Evolutionary conservation across 2,888 invertebrate genomes (phyloP).

Genomic region (Thymelicus sylvestris): DNA sequence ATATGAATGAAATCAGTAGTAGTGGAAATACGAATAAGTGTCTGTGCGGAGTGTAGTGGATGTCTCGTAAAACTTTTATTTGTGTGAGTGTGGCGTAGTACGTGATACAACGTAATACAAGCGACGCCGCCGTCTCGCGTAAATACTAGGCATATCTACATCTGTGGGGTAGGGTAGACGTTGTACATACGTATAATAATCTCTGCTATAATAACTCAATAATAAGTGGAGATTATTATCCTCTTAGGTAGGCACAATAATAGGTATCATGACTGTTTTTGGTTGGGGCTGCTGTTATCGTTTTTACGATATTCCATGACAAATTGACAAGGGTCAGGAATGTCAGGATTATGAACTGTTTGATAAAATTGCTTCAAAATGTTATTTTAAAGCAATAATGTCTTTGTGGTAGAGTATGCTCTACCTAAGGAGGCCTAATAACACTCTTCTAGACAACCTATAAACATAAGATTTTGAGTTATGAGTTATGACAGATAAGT

Average conservation of each 20-base stretch:
- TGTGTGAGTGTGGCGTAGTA: slow-evolving; percentile 72
- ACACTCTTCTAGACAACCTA: no score
- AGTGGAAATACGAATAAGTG: slow-evolving; percentile 54
- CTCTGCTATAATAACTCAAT: slow-evolving; percentile 29
- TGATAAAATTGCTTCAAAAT: no score
- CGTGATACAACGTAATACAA: slow-evolving; percentile 65
- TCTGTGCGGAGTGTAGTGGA: slow-evolving; percentile 64
- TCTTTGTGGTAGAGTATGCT: no score
- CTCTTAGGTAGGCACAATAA: slow-evolving; percentile 15
- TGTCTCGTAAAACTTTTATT: slow-evolving; percentile 70
- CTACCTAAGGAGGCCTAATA: no score
- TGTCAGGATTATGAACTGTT: background rate
- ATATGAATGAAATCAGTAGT: slow-evolving; percentile 82
- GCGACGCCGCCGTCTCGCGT: slow-evolving; percentile 65
- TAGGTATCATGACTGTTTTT: background rate
- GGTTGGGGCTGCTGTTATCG: background rate
- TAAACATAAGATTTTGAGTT: no score
- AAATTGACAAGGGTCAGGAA: slow-evolving; percentile 4
- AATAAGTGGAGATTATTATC: slow-evolving; percentile 23
- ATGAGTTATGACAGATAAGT: no score
- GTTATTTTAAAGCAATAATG: no score
- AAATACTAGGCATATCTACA: slow-evolving; percentile 54
- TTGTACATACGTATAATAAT: slow-evolving; percentile 28
- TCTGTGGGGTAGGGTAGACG: slow-evolving; percentile 33
- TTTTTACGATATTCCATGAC: background rate